Evolutionary conservation across 1,140 invertebrate genomes (phyloP).

Genomic region (Drosophila azteca): DNA sequence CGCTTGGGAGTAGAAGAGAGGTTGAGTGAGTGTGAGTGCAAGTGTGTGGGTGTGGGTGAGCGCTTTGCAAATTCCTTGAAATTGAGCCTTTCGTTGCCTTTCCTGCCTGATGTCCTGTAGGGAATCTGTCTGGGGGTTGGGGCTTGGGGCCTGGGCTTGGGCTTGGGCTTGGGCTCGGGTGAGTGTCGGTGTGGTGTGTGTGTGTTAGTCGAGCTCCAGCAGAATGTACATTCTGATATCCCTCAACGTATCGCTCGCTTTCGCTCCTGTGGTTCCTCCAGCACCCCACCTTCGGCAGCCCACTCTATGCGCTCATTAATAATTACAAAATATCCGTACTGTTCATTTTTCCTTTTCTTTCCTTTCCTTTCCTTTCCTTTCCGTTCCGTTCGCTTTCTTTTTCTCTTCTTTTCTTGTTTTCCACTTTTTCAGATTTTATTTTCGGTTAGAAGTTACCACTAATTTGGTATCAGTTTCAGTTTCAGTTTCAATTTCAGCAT

Average conservation of each 20-base stretch:
- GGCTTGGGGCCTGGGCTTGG: neutral
- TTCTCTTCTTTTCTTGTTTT: slow-evolving; percentile 10
- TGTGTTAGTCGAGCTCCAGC: slow-evolving; percentile 51
- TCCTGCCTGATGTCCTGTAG: slow-evolving; percentile 48
- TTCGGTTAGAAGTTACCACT: neutral
- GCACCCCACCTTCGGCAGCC: slow-evolving; percentile 30
- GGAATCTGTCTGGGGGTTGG: slow-evolving; percentile 30
- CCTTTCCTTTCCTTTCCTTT: slow-evolving; percentile 18
- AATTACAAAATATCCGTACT: slow-evolving; percentile 59
- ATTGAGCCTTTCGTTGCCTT: slow-evolving; percentile 67
- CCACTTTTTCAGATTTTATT: slow-evolving; percentile 31
- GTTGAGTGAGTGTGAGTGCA: too few species aligned
- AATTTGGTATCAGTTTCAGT: too few species aligned
- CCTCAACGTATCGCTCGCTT: slow-evolving; percentile 58
- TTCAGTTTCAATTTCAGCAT: too few species aligned
- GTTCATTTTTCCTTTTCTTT: slow-evolving; percentile 36
- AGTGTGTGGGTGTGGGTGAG: slow-evolving; percentile 7
- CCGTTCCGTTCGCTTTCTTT: neutral
- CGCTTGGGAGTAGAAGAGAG: neutral
- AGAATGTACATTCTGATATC: slow-evolving; percentile 58
- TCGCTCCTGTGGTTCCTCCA: slow-evolving; percentile 1
- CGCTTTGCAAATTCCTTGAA: slow-evolving; percentile 63
- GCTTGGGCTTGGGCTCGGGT: neutral
- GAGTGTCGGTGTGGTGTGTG: slow-evolving; percentile 12
- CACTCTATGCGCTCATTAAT: slow-evolving; percentile 50